Conservation (phyloP, 30 jellyfish, hydroid and myxozoan genomes). For the Cassiopea andromeda region DNA sequence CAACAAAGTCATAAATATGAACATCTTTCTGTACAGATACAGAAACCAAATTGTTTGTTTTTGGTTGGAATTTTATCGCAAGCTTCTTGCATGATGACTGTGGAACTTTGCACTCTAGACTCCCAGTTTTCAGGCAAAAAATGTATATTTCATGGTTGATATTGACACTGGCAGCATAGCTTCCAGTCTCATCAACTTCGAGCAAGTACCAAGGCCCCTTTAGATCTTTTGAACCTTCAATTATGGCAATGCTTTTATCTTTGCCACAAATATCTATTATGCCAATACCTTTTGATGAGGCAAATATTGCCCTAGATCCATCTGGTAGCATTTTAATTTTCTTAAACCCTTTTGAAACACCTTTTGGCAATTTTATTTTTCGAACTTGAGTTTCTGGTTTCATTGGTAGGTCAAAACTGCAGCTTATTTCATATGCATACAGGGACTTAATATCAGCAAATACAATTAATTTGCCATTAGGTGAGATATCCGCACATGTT, state of each 20-base stretch:
- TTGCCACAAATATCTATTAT: neutral
- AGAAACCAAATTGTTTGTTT: slow-evolving; percentile 21
- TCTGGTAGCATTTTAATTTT: slow-evolving; percentile 43
- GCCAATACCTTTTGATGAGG: slow-evolving; percentile 33
- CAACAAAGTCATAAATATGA: slow-evolving; percentile 38
- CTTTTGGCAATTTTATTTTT: slow-evolving; percentile 35
- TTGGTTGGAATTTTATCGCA: slow-evolving; percentile 75
- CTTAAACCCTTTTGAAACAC: slow-evolving; percentile 29
- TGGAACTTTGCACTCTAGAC: slow-evolving; percentile 49
- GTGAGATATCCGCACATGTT: slow-evolving; percentile 65
- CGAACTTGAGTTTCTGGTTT: slow-evolving; percentile 12
- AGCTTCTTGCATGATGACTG: slow-evolving; percentile 19
- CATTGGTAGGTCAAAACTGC: neutral
- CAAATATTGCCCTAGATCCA: slow-evolving; percentile 32
- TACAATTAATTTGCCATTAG: slow-evolving; percentile 58
- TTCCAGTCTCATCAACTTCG: slow-evolving; percentile 22
- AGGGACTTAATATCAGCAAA: slow-evolving; percentile 47
- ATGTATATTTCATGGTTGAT: slow-evolving; percentile 17
- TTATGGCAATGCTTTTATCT: neutral
- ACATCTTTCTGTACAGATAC: slow-evolving; percentile 51
- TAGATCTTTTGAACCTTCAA: neutral
- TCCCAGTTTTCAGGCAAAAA: slow-evolving; percentile 20
- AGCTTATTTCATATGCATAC: slow-evolving; percentile 2
- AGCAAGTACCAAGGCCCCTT: slow-evolving; percentile 43
- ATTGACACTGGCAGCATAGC: slow-evolving; percentile 41